Conservation (phyloP, 2,888 invertebrate species). For the Parnassius glacialis region DNA sequence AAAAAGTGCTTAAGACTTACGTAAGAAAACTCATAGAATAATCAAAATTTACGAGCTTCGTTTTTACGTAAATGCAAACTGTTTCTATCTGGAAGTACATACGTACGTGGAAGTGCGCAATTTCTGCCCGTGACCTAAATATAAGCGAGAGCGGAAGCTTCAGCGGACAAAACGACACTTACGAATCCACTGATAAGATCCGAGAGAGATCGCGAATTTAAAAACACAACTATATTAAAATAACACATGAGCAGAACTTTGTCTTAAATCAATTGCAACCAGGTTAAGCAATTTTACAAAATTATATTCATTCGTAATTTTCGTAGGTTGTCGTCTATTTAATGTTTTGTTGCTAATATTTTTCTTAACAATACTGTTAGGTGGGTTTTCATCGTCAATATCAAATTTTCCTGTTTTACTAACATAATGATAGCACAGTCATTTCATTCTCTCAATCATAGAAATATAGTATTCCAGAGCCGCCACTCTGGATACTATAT, state of each 20-base stretch:
- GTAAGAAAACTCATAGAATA: background rate
- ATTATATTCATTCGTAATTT: background rate
- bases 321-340: too few species aligned
- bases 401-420: slow-evolving; percentile 33
- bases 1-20: background rate
- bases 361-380: too few species aligned
- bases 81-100: slow-evolving; percentile 23
- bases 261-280: background rate
- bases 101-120: slow-evolving; percentile 8
- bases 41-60: background rate
- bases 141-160: slow-evolving; percentile 23
- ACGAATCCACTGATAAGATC: slow-evolving; percentile 18
- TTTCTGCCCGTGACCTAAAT: slow-evolving; percentile 27
- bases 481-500: slow-evolving; percentile 64
- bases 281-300: background rate
- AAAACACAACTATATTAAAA: background rate
- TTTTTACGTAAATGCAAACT: slow-evolving; percentile 1
- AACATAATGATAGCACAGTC: slow-evolving; percentile 33
- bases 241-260: background rate
- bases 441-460: slow-evolving; percentile 33
- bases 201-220: background rate
- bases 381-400: background rate
- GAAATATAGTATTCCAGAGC: slow-evolving; percentile 52
- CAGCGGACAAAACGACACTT: slow-evolving; percentile 23
- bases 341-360: too few species aligned